These are phyloP conservation scores for Anabas testudineus DNA, from an alignment of 2,797 vertebrate genomes.

Conservation along the genomic window DNA sequence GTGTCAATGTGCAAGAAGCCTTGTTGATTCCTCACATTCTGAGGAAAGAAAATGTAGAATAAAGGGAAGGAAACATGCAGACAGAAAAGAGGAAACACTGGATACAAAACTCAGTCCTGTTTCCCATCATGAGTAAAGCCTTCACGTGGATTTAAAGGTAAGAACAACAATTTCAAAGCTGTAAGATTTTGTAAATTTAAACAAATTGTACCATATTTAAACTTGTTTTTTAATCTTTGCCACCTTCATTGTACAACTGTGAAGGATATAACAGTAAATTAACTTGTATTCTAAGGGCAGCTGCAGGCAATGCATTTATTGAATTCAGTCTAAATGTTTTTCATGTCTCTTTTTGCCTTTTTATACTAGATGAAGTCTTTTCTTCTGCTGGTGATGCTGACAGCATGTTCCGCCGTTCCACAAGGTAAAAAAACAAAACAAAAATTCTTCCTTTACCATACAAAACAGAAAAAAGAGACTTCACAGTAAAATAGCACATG, in stretches of 20 bases:
- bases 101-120: background rate
- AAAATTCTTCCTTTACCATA: background rate
- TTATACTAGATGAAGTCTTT: slow-evolving; percentile 62
- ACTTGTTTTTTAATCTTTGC: background rate
- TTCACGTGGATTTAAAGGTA: slow-evolving; percentile 40
- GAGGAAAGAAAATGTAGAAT: slow-evolving; percentile 1
- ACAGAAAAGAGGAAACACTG: slow-evolving; percentile 33
- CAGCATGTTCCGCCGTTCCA: slow-evolving; percentile 35
- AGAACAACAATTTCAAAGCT: background rate
- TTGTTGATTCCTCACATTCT: no score
- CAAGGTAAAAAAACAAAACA: slow-evolving; percentile 40
- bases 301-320: background rate
- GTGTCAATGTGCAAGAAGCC: no score
- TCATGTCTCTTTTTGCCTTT: background rate
- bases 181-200: background rate
- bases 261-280: no score
- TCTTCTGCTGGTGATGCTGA: slow-evolving; percentile 45
- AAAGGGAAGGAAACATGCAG: slow-evolving; percentile 11
- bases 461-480: background rate
- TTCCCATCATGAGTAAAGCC: background rate
- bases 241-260: background rate
- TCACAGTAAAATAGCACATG: no score
- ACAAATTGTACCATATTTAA: background rate
- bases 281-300: background rate
- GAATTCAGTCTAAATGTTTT: background rate